A percentile compares a stretch with the other conserved stretches of the same genome.
Conservation (phyloP, 2,113 vertebrate genomes). For the Engraulis encrasicolus region DNA sequence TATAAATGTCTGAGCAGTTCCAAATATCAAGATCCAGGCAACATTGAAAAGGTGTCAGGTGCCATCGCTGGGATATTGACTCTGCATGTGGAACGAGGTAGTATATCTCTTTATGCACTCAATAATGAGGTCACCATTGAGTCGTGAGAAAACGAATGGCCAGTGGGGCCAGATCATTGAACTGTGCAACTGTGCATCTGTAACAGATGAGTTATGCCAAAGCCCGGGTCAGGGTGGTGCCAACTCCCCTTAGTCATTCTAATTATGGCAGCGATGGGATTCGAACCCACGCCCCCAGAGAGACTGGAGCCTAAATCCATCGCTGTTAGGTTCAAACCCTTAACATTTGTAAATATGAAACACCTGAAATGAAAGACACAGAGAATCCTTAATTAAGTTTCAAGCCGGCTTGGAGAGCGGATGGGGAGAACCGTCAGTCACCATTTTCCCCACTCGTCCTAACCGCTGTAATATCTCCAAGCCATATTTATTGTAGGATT, state of each 20-base stretch:
- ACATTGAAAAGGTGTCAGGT: background rate
- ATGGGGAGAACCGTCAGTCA: no score
- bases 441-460: no score
- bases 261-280: constrained; percentile 70
- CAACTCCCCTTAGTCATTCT: no score
- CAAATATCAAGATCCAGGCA: background rate
- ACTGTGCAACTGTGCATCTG: no score
- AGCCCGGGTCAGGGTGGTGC: background rate
- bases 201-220: background rate
- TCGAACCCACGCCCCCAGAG: constrained; percentile 72
- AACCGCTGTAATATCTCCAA: no score
- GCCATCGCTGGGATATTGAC: background rate
- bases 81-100: background rate
- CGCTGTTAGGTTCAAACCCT: no score
- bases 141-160: background rate
- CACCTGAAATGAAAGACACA: no score
- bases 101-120: background rate
- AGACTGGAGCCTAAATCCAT: constrained; percentile 77
- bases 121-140: background rate
- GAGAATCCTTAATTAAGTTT: no score
- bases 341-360: no score
- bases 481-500: no score
- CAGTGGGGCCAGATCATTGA: background rate
- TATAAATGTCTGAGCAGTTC: background rate
- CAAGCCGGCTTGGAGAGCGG: no score